Percentiles rank a stretch among this genome's conserved stretches.
Conservation (phyloP, 2,888 invertebrate genomes). For the Cenopis cana region DNA sequence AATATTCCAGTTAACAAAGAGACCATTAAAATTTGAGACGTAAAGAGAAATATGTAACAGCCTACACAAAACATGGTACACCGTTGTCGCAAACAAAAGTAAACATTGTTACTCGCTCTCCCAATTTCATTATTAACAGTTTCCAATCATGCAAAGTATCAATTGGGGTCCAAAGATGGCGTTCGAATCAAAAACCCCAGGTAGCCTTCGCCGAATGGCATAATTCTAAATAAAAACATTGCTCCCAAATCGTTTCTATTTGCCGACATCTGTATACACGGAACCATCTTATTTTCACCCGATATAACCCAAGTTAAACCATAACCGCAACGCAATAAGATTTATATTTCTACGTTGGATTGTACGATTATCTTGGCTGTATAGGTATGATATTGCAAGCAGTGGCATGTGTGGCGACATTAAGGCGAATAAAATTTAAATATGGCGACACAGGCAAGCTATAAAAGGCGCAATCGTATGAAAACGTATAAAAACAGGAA, state of each 20-base stretch:
- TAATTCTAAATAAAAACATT: conserved; percentile 83
- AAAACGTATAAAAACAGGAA: conserved; percentile 45
- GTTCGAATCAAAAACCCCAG: conserved; percentile 76
- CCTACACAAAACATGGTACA: background rate
- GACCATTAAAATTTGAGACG: too few species aligned
- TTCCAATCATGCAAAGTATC: conserved; percentile 46
- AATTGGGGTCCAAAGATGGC: conserved; percentile 48
- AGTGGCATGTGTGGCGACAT: conserved; percentile 81
- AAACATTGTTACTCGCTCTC: conserved; percentile 13
- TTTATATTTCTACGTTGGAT: background rate
- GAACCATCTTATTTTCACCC: conserved; percentile 37
- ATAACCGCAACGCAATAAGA: conserved; percentile 52
- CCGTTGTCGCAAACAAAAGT: conserved; percentile 12
- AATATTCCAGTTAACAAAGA: too few species aligned
- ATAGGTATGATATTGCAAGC: conserved; percentile 79
- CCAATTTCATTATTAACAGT: conserved; percentile 36
- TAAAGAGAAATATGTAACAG: background rate
- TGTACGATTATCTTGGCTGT: conserved; percentile 53
- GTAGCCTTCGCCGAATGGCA: conserved; percentile 73
- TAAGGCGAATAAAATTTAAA: conserved; percentile 84
- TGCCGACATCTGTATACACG: conserved; percentile 40
- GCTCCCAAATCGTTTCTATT: conserved; percentile 64
- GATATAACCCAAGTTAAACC: conserved; percentile 49
- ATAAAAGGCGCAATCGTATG: conserved; percentile 65
- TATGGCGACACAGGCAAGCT: conserved; percentile 78